These are phyloP conservation scores for Atta texana DNA, from an alignment of 1,140 invertebrate species.

Conservation along the genomic window DNA sequence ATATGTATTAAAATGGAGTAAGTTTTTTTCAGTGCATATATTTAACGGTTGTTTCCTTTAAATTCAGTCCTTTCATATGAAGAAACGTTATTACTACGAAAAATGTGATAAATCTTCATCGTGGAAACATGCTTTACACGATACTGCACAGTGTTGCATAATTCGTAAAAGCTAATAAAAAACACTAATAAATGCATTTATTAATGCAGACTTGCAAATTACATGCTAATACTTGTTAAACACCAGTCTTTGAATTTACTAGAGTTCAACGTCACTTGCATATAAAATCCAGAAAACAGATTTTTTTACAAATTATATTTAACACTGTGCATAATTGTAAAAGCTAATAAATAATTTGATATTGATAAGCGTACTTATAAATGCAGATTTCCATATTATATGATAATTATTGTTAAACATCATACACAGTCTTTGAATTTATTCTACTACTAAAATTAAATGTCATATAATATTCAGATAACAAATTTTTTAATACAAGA, in stretches of 20 bases:
- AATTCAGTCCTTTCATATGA: neutral
- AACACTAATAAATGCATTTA: slow-evolving; percentile 12
- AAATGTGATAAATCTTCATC: neutral
- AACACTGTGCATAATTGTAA: neutral
- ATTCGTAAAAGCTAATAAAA: neutral
- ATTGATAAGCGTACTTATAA: slow-evolving; percentile 17
- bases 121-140: neutral
- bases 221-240: slow-evolving; percentile 19
- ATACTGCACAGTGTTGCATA: slow-evolving; percentile 1
- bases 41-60: slow-evolving; percentile 24
- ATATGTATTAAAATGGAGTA: no score
- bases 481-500: neutral
- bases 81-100: neutral
- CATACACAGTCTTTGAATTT: neutral
- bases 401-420: slow-evolving; percentile 6
- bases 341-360: neutral
- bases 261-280: no score
- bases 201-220: slow-evolving; percentile 24
- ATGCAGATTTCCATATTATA: slow-evolving; percentile 10
- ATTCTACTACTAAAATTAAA: neutral
- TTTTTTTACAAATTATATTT: no score
- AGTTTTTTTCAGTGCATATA: neutral
- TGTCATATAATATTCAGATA: neutral
- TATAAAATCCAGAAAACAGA: no score
- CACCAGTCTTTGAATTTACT: neutral